phyloP scores from a whole-genome alignment of 2,888 invertebrate species.

The Stenurella melanura region DNA sequence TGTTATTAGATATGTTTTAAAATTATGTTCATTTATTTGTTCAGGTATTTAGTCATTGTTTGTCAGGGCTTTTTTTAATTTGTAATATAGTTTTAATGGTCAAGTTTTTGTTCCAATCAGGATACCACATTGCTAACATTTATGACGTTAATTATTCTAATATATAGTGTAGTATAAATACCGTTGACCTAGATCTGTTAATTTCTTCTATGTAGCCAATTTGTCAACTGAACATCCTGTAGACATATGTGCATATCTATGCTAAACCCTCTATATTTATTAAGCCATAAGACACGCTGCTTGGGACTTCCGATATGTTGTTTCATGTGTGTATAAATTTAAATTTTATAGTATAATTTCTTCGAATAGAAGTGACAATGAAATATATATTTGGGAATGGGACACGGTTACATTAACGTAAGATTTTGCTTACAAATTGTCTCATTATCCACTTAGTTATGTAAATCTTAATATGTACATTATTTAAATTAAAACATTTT shows the following conservation, averaged over 20 bases:
- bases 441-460: slow-evolving; percentile 27
- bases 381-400: slow-evolving; percentile 16
- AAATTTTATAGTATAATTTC: slow-evolving; percentile 29
- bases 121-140: background rate
- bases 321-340: slow-evolving; percentile 25
- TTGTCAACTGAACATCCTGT: background rate
- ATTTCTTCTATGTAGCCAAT: background rate
- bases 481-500: slow-evolving; percentile 30
- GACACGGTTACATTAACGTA: background rate
- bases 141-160: background rate
- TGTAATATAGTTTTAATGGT: no score
- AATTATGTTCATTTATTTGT: no score
- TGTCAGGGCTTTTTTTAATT: no score
- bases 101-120: background rate
- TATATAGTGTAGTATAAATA: background rate
- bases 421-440: slow-evolving; percentile 30
- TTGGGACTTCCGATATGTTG: background rate
- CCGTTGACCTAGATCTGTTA: background rate
- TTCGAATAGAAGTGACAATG: slow-evolving; percentile 5
- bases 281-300: slow-evolving; percentile 8
- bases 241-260: background rate
- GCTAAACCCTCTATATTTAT: background rate
- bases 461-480: slow-evolving; percentile 15
- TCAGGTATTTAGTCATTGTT: no score
- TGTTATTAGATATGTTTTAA: no score